These are phyloP conservation scores for Choloepus didactylus DNA, from an alignment of 2,797 vertebrate species.

Conservation along the genomic window DNA sequence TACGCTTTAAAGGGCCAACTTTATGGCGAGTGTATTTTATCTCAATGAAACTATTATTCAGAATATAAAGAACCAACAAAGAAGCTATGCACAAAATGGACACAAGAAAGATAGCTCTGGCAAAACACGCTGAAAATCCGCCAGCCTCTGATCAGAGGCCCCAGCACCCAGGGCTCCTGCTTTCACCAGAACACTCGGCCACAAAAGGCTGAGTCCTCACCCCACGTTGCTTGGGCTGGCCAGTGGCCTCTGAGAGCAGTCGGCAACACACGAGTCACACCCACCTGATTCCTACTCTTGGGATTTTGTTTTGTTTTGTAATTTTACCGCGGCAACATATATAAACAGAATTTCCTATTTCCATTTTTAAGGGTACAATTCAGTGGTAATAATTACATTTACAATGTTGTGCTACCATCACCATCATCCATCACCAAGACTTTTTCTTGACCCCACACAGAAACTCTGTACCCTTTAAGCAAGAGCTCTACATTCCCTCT, in stretches of 20 bases:
- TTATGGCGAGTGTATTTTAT: neutral
- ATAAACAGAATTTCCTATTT: neutral
- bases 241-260: neutral
- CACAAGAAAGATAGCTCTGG: neutral
- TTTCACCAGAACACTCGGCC: neutral
- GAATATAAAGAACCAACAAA: neutral
- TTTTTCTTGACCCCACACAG: neutral
- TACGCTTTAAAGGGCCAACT: neutral
- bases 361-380: neutral
- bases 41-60: neutral
- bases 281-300: neutral
- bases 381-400: neutral
- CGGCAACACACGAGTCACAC: neutral
- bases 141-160: too few species aligned
- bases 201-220: neutral
- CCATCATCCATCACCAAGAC: too few species aligned
- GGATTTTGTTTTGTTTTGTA: neutral
- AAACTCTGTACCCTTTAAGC: neutral
- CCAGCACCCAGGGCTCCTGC: too few species aligned
- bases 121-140: neutral
- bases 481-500: too few species aligned
- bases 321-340: neutral
- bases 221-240: neutral
- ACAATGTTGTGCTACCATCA: neutral
- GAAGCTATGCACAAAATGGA: neutral